Evolutionary conservation across 2,888 invertebrate genomes (phyloP).

Genomic region (Catocala sponsa): DNA sequence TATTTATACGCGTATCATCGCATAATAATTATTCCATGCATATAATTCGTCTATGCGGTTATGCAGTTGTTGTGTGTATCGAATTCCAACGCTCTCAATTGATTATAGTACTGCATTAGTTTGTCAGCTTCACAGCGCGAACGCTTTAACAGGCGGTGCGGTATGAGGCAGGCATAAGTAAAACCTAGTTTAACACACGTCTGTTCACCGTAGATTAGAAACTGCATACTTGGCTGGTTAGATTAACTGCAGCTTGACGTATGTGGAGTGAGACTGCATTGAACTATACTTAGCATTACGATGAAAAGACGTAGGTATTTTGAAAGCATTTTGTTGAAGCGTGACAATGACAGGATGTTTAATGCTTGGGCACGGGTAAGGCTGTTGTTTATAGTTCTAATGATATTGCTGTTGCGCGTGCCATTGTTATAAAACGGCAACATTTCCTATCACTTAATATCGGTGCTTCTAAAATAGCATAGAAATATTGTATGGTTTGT

Average conservation of each 20-base stretch:
- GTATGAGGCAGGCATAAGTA: neutral
- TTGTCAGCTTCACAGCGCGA: neutral
- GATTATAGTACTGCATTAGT: neutral
- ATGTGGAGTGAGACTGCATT: conserved; percentile 60
- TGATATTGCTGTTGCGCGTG: too few relatives aligned
- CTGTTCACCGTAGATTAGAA: conserved; percentile 31
- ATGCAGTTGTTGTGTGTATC: too few relatives aligned
- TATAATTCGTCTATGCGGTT: too few relatives aligned
- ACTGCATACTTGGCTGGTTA: conserved; percentile 43
- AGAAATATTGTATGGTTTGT: too few relatives aligned
- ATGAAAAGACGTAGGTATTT: conserved; percentile 52
- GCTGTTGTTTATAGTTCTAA: too few relatives aligned
- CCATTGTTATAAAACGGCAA: too few relatives aligned
- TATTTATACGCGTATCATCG: too few relatives aligned
- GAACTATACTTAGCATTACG: conserved; percentile 47
- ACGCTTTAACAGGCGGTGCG: neutral
- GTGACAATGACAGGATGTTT: conserved; percentile 20
- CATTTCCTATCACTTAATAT: too few relatives aligned
- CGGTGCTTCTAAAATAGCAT: too few relatives aligned
- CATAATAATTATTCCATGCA: too few relatives aligned
- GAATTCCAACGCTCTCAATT: neutral
- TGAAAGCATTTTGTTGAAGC: conserved; percentile 29
- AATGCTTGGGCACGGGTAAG: neutral
- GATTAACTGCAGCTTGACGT: conserved; percentile 51
- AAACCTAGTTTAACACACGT: conserved; percentile 8